These are phyloP conservation scores for Amphipyra berbera DNA, from an alignment of 2,888 invertebrate genomes.

Conservation along the genomic window DNA sequence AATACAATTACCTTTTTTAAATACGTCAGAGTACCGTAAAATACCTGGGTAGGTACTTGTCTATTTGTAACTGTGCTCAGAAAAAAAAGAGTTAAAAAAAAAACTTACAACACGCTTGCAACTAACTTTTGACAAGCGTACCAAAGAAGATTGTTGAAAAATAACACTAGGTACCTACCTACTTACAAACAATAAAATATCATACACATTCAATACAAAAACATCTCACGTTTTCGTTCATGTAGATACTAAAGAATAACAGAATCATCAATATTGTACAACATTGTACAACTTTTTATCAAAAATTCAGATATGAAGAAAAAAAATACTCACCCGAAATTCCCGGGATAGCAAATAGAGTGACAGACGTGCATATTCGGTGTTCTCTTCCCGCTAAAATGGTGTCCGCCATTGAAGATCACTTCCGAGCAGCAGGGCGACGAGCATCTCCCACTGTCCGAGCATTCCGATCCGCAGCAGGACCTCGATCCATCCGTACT, in stretches of 20 bases:
- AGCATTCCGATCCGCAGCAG: conserved; percentile 78
- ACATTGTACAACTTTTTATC: no score
- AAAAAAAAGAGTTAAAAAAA: conserved; percentile 4
- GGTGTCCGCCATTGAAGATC: conserved; percentile 88
- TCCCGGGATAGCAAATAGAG: conserved; percentile 82
- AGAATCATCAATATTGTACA: no score
- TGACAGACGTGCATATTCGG: conserved; percentile 75
- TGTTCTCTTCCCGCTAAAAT: conserved; percentile 79
- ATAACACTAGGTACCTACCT: no score
- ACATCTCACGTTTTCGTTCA: no score
- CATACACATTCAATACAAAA: no score
- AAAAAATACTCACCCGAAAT: conserved; percentile 80
- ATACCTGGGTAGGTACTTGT: conserved; percentile 19
- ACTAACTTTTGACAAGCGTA: no score
- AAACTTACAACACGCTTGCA: no score
- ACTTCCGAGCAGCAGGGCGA: conserved; percentile 88
- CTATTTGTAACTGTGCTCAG: conserved; percentile 2
- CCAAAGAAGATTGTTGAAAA: no score
- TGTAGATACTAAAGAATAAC: no score
- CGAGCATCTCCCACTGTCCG: conserved; percentile 84
- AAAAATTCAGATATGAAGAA: not conserved
- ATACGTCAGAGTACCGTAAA: not conserved
- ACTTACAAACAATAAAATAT: no score
- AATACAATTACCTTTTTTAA: conserved; percentile 18
- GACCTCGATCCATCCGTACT: conserved; percentile 75